Base-by-base conservation (phyloP, 2,888 invertebrate species). In the Lamproptera curius region DNA sequence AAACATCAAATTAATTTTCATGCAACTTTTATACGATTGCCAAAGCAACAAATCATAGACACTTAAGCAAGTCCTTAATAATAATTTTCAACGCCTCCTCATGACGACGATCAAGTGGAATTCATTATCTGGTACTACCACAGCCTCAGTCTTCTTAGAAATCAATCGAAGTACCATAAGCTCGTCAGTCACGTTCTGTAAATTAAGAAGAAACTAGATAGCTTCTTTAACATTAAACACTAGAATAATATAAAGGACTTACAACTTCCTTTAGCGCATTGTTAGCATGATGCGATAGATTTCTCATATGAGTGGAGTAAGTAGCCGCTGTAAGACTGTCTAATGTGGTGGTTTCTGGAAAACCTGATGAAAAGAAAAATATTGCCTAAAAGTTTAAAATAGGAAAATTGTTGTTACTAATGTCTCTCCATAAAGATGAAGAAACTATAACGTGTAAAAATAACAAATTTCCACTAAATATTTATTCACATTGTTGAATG, bases 291-390 rank as follows among this genome's bases (percentile, higher is more conserved):
- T 70, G 70, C 0, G 83, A 81, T 1, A 86, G 59, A 15, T 66
- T 78, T 23, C 86, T 71, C 85, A 87, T 74, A 34, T 86, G 86
- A 0, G 65, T 81, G 0, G 86, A 84, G 50, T 87, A 87, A 0
- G 86, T 86, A 1, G 86, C 86, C 0, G 86, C 86, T 0, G 86
- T 86, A 60, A 87, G 73, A 35, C 86, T 87, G 73, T 87, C 86
- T 56, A 87, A 57, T 1, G 86, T 87, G 0, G 86, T 87, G 0
- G 86, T 87, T 53, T 87, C 86, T 0, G 86, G 86, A 43, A 87
- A 87, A 9, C 86, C 85, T 85, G 56, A 52, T 14, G 13, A 34
- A n/a, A n/a, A n/a, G n/a, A n/a, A n/a, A n/a, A n/a, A n/a, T n/a
- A n/a, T n/a, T n/a, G n/a, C n/a, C n/a, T n/a, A n/a, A n/a, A n/a